Conservation (phyloP, 2,113 vertebrate genomes). For the Zapornia atra region DNA sequence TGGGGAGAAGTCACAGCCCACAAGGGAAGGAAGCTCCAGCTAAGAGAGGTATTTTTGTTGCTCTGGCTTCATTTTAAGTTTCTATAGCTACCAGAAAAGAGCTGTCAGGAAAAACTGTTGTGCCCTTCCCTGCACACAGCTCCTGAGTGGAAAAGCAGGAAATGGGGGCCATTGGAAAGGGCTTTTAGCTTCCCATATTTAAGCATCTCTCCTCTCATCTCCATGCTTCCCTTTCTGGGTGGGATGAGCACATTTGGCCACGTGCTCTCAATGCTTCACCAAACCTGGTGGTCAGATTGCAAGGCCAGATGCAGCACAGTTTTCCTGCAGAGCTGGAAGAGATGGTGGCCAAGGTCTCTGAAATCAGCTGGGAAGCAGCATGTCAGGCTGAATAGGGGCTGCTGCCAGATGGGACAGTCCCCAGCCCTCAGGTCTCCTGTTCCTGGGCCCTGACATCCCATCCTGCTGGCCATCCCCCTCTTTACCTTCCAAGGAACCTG, state of each 20-base stretch:
- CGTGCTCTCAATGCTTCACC: neutral
- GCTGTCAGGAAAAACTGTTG: neutral
- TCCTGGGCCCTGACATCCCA: rapidly evolving
- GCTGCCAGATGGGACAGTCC: neutral
- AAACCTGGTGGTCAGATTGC: neutral
- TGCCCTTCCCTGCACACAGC: neutral
- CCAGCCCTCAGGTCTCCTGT: neutral
- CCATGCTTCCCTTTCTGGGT: neutral
- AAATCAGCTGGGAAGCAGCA: neutral
- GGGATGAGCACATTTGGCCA: neutral
- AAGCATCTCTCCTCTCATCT: neutral
- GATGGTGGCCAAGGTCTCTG: neutral
- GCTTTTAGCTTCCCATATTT: neutral
- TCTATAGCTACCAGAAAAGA: conserved; percentile 42
- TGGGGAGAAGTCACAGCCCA: neutral
- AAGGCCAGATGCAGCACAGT: conserved; percentile 29
- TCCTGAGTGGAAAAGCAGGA: neutral
- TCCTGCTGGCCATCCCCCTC: neutral
- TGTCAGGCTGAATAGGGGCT: neutral
- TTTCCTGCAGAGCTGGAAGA: neutral
- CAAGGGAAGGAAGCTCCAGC: conserved; percentile 17
- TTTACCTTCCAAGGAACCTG: neutral
- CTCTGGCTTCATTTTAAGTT: conserved; percentile 34
- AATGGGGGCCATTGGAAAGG: neutral
- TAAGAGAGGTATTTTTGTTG: neutral